Base-by-base conservation (phyloP, 1,140 invertebrate genomes). In the Panagrolaimus sp. region DNA sequence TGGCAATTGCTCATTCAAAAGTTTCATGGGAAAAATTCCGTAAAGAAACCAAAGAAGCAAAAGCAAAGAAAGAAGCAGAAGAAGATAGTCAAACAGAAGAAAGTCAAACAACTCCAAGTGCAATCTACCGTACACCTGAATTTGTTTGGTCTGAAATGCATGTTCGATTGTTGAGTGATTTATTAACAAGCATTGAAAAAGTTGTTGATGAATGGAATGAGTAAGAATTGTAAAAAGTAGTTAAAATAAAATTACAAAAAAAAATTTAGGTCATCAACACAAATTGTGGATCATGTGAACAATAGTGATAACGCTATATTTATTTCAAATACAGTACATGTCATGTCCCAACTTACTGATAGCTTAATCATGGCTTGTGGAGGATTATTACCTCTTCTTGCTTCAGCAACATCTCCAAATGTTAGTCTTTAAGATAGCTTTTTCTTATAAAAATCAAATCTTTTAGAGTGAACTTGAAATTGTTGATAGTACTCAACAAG, bases 91-190 rank as follows among this genome's bases (percentile, higher is more conserved):
- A 20, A 47, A 72, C 44, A 4, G 66, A 67, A 66, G 27, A 46
- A n/a, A 16, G 57, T 42, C 63, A 68, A 61, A 31, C 73, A 57
- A 46, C 25, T 9, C 31, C 68, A 16, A 66, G 25, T 47, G 23
- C 95, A 25, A 93, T 95, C 0, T 98, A 98, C 85, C 89, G 96
- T 74, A 98, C 98, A 84, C 96, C 96, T 42, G 96, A 98, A 86
- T 99, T 99, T 85, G 91, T 94, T 77, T 99, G 96, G 96, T 98
- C 96, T 5, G 92, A 93, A 83, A 93, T 99, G 74, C 96, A 99
- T 86, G 93, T 98, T 84, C 87, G 93, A 73, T 86, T 99, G 67
- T 86, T 99, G 1, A 95, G 93, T 13, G 96, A 99, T 86, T 90
- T 99, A 23, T 86, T 99, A 9, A 96, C 94, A 84, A 95, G 93